Evolutionary conservation across 2,888 invertebrate species (phyloP), one percentile per base, ranked within the genome.

Genomic region (Piscicola geometra): DNA sequence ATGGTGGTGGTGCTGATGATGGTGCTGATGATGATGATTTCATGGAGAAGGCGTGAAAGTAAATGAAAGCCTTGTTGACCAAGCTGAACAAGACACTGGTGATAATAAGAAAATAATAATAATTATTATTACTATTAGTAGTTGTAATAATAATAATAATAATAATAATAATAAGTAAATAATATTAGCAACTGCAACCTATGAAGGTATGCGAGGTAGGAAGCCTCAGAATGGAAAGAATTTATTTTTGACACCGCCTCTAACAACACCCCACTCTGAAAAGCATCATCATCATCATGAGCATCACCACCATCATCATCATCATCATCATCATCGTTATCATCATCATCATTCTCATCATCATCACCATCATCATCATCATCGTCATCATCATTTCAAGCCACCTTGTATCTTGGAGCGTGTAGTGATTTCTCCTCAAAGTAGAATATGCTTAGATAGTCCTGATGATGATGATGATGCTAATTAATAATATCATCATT

Each of bases 41-140:
- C 75, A 79, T 74, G 66, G 81, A 83, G 75, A 81, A 82, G 36
- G 80, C 80, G 74, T 84, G 84, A 78, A 82, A 84, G 78, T 82
- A 84, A 56, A 82, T 81, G 78, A 82, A 83, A 18, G 83, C 81
- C 79, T 83, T 83, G 21, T 80, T 78, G 3, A 83, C 79, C 32
- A 84, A 78, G 47, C 83, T 82, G 78, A 82, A 80, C 71, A 84
- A 77, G 76, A 81, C 81, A 76, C 84, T 84, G 66, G n/a, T n/a
- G n/a, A n/a, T 25, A 64, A 25, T 25, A 64, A 64, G 32, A 67
- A 28, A n/a, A 64, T 64, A 21, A 64, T 28, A 3, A 70, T 70
- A 15, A 70, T 70, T 2, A 70, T n/a, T 35, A 35, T 70, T 18
- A 30, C n/a, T 12, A n/a, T 21, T n/a, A 32, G 0, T 28, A 1